A percentile compares a stretch with the other conserved stretches of the same genome.
phyloP scores from a whole-genome alignment of 1,140 invertebrate species.

The Whitmania pigra region DNA sequence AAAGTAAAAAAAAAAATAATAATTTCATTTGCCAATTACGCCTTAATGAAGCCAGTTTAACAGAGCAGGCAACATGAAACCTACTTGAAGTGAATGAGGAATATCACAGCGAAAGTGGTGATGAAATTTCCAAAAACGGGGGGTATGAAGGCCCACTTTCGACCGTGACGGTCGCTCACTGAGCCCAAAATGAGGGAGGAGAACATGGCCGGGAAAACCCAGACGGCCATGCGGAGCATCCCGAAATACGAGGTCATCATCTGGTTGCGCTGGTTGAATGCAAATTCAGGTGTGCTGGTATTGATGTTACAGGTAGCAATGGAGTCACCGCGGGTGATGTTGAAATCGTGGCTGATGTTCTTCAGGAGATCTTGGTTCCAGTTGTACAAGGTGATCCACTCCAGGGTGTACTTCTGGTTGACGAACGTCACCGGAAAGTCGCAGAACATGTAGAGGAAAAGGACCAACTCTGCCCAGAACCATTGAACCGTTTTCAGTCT shows the following conservation, averaged over 20 bases:
- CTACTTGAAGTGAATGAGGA: slow-evolving; percentile 12
- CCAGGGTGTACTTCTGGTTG: not conserved
- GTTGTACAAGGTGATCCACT: not conserved
- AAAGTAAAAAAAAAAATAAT: too few relatives aligned
- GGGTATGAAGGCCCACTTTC: slow-evolving; percentile 19
- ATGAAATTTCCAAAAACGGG: slow-evolving; percentile 17
- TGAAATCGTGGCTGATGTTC: not conserved
- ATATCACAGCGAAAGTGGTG: slow-evolving; percentile 6
- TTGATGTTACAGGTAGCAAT: not conserved
- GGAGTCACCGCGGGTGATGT: not conserved
- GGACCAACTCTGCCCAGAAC: slow-evolving; percentile 3
- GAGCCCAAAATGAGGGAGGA: slow-evolving; percentile 11
- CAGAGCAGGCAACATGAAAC: not conserved
- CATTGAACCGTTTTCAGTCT: not conserved
- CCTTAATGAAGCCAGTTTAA: too few relatives aligned
- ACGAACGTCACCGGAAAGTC: not conserved
- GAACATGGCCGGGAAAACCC: slow-evolving; percentile 18
- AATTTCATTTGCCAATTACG: too few relatives aligned
- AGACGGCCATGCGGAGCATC: not conserved
- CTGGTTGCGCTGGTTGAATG: slow-evolving; percentile 2
- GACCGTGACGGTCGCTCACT: slow-evolving; percentile 18
- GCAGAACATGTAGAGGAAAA: slow-evolving; percentile 6
- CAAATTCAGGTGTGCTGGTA: not conserved
- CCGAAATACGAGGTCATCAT: not conserved
- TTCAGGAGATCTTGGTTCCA: not conserved